Evolutionary conservation across 2,888 invertebrate species (phyloP), one percentile per base, ranked within the genome.

Genomic region (Phasia obesa): DNA sequence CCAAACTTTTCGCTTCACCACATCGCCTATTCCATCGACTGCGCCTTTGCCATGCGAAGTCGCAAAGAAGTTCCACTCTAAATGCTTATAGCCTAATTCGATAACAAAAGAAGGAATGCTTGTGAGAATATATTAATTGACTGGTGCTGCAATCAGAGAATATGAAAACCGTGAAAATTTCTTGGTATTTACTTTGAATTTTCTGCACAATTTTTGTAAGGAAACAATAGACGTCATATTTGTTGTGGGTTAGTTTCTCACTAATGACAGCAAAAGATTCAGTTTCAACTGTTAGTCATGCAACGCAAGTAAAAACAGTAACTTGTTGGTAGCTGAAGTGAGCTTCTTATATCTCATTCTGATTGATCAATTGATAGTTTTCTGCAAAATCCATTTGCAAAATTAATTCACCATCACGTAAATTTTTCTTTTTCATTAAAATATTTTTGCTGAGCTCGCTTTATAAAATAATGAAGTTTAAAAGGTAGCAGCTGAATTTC

Each of bases 1-100:
- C 79, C 79, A 65, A 27, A 76, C 35, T 23, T 67, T 77, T 69
- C 42, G 35, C 42, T 77, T 60, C 4, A 77, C 31, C 9, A 69
- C 51, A 35, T 60, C 69, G 13, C 69, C 65, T 38, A 76, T 76
- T 55, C 69, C 77, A 60, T 67, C 80, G 49, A 81, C 69, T 69
- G 74, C 62, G 31, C 76, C 70, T 75, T 76, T 81, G 65, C 81
- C 65, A 71, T 81, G 71, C 59, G 71, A 81, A 60, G 69, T 75
- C 7, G 69, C 81, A 70, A 75, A 81, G 51, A 81, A 81, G 67
- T 76, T 76, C 81, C 76, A 81, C 64, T 76, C 76, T 13, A 76
- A 65, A 65, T 53, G 27, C 47, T 71, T 38, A 60, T 59, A 75
- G 53, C 64, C 38, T 42, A 71, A 76, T 65, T 65, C 69, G 53